These are phyloP conservation scores for Prietella phreatophila DNA, from an alignment of 2,113 vertebrate genomes.

Conservation along the genomic window DNA sequence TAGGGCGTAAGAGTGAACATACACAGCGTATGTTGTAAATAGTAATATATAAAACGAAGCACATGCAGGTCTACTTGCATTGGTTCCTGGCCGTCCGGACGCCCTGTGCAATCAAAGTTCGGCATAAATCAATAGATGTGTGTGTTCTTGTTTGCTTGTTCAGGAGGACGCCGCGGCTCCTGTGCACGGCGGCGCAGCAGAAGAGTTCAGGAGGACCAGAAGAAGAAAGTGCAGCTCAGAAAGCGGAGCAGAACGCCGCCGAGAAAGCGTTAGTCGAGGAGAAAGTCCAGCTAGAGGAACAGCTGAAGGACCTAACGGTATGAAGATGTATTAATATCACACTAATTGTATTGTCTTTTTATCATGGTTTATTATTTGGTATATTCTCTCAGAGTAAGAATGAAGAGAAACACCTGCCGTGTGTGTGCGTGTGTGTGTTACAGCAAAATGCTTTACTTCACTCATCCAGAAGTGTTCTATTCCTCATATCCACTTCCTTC, in stretches of 20 bases:
- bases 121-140: background rate
- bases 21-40: too few species aligned
- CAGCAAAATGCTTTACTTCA: too few species aligned
- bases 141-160: background rate
- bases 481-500: too few species aligned
- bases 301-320: constrained; percentile 86
- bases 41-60: background rate
- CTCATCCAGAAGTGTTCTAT: too few species aligned
- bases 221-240: constrained; percentile 77
- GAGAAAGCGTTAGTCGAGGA: constrained; percentile 79
- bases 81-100: background rate
- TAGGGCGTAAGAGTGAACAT: too few species aligned
- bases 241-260: constrained; percentile 67
- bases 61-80: background rate
- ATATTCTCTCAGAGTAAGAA: background rate
- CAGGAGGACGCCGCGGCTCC: constrained; percentile 71
- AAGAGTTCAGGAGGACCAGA: constrained; percentile 76
- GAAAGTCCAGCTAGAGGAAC: constrained; percentile 85
- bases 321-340: constrained; percentile 30
- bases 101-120: background rate
- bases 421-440: too few species aligned
- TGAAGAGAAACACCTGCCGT: too few species aligned
- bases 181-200: constrained; percentile 86
- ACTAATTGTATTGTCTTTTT: background rate
- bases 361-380: background rate